These are phyloP conservation scores for Coenonympha arcania DNA, from an alignment of 2,888 invertebrate genomes.

Conservation along the genomic window DNA sequence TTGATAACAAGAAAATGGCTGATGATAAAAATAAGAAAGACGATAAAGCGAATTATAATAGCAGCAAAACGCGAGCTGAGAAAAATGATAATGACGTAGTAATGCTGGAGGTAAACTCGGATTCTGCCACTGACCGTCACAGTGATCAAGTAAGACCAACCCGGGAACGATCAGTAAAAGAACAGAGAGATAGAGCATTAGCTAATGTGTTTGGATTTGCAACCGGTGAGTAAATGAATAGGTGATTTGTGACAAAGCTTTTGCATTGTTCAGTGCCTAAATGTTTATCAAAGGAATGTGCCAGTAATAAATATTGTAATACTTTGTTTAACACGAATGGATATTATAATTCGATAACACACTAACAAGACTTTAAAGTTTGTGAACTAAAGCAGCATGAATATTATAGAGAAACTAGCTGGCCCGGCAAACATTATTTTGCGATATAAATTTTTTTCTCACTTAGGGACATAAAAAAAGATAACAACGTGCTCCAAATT, in stretches of 20 bases:
- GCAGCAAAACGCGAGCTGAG: background rate
- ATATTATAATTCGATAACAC: too few species aligned
- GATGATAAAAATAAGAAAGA: background rate
- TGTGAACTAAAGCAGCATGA: too few species aligned
- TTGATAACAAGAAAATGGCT: too few species aligned
- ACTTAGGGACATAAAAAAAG: too few species aligned
- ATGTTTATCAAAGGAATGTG: background rate
- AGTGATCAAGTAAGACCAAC: constrained; percentile 3
- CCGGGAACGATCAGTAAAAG: constrained; percentile 25
- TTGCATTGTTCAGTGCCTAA: background rate
- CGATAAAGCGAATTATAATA: background rate
- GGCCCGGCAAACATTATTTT: too few species aligned
- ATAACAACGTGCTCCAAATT: too few species aligned
- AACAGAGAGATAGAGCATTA: constrained; percentile 43
- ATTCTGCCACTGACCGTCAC: constrained; percentile 33
- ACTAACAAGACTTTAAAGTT: too few species aligned
- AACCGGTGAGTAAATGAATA: constrained; percentile 56
- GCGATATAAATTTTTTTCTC: too few species aligned
- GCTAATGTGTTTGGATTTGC: constrained; percentile 58
- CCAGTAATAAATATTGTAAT: background rate
- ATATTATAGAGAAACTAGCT: too few species aligned
- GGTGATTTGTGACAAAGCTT: background rate
- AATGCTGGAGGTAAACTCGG: constrained; percentile 43
- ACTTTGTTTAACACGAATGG: too few species aligned
- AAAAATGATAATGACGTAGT: constrained; percentile 33